Base-by-base conservation (phyloP, 2,888 invertebrate genomes). In the Melinaea menophilus region DNA sequence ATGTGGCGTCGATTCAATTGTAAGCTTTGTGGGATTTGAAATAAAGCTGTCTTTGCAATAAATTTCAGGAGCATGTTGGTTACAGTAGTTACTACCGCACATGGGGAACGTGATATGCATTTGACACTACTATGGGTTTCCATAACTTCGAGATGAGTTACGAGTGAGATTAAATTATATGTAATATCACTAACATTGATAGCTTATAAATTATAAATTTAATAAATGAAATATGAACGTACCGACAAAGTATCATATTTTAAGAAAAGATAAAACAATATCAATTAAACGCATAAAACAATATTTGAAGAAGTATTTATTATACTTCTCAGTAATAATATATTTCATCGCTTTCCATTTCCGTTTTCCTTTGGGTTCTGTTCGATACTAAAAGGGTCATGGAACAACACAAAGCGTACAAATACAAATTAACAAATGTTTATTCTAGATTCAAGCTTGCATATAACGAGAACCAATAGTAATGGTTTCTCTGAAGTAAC, bases 11-110 rank as follows among this genome's bases (percentile, higher is more conserved):
- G 31, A 5, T 51, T 51, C 22, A 51, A 51, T 31, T 51, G 22
- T 61, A 33, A 56, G 61, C 65, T 59, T 55, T 62, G 46, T n/a
- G 54, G 7, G 3, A 4, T n/a, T 51, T 9, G 3, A 11, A 35
- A 60, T 65, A 48, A 46, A 37, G 57, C 51, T 54, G 37, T 45
- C 58, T 58, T 65, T 68, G 22, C 55, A 58, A 11, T 65, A 31
- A 51, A 51, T 51, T 31, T 31, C 51, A n/a, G 51, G 9, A 0
- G 31, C 31, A 11, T 51, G 51, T 51, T 51, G 51, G 51, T 51
- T 31, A 51, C 51, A 51, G 51, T 31, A 31, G 51, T 31, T 31
- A 51, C 51, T 31, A 9, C 41, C 41, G 41, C 41, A 41, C 41
- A 41, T 41, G 51, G 51, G 22, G 11, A 31, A 51, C 51, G 51